Evolutionary conservation across 2,113 vertebrate species (phyloP).

Genomic region (Clinocottus analis): DNA sequence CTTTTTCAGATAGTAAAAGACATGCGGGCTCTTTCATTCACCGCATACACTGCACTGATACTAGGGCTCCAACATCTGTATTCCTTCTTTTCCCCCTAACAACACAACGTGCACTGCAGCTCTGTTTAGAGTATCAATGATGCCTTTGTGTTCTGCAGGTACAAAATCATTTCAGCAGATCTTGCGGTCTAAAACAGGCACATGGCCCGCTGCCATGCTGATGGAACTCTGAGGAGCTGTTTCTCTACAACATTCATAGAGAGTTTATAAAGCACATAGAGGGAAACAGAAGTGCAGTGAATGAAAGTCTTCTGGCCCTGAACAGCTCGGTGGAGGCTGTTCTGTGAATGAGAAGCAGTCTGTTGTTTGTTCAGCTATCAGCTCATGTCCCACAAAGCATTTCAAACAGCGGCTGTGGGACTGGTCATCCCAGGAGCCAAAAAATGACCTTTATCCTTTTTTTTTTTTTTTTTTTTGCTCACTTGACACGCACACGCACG

Average conservation of each 20-base stretch:
- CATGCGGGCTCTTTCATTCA: conserved; percentile 12
- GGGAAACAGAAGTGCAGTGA: background rate
- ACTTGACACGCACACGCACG: conserved; percentile 1
- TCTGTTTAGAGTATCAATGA: conserved; percentile 71
- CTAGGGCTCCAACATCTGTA: conserved; percentile 29
- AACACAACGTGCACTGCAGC: background rate
- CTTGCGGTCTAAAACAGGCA: conserved; percentile 42
- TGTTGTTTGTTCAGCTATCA: conserved; percentile 40
- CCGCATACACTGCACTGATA: background rate
- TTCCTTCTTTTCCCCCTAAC: background rate
- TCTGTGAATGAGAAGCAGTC: conserved; percentile 22
- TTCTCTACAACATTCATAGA: conserved; percentile 6
- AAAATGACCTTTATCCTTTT: conserved; percentile 59
- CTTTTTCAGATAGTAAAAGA: background rate
- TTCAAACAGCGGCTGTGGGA: conserved; percentile 19
- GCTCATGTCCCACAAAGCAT: background rate
- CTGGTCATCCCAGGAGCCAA: conserved; percentile 6
- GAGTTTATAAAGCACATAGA: conserved; percentile 1
- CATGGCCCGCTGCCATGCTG: conserved; percentile 22
- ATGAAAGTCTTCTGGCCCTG: conserved; percentile 8
- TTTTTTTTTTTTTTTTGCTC: background rate
- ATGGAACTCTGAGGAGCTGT: background rate
- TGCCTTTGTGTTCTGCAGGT: conserved; percentile 69
- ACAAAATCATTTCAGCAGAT: conserved; percentile 75
- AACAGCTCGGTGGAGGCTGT: background rate